Evolutionary conservation across 2,888 invertebrate species (phyloP), one percentile per base, ranked within the genome.

Genomic region (Rhabditoides inermis): DNA sequence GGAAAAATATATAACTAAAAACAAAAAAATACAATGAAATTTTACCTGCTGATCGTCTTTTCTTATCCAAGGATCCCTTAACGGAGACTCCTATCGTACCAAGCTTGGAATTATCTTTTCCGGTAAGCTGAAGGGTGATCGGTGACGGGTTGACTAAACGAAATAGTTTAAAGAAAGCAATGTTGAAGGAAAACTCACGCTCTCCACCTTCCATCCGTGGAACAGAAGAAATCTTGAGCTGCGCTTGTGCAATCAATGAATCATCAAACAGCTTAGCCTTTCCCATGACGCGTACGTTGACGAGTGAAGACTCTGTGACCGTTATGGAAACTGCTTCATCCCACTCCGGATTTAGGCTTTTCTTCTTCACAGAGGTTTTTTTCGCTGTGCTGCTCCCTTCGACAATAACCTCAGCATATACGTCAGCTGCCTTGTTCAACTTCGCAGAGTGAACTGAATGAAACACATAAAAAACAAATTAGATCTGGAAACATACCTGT

Each of bases 251-350:
- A 18, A 73, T 50, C 18, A 71, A 48, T 15, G 62, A 51, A 45
- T 76, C 75, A 26, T 75, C 74, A 49, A 76, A 73, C 5, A 76
- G 51, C 36, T 72, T 73, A 5, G 66, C 59, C 49, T 76, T 76
- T 45, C 64, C 63, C 28, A 68, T 53, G 2, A 75, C 59, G 7
- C 63, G 60, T 45, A 73, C 65, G 2, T 59, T 59, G 6, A 73
- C 22, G 0, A 60, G 52, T 2, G 72, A 67, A 1, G 58, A 46
- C 6, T 73, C 73, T n/a, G 54, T 59, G 20, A 72, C 69, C 27
- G 44, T 53, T 6, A 68, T n/a, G 20, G 58, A 53, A 49, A 73
- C 50, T 12, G 56, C 44, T 44, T 76, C 76, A 18, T 75, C 72
- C 75, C 76, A 76, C 51, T 72, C 65, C 0, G 75, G 75, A 23